A percentile compares a stretch with the other conserved stretches of the same genome.
phyloP scores from a whole-genome alignment of 1,140 invertebrate genomes.

The Ceratina australensis region DNA sequence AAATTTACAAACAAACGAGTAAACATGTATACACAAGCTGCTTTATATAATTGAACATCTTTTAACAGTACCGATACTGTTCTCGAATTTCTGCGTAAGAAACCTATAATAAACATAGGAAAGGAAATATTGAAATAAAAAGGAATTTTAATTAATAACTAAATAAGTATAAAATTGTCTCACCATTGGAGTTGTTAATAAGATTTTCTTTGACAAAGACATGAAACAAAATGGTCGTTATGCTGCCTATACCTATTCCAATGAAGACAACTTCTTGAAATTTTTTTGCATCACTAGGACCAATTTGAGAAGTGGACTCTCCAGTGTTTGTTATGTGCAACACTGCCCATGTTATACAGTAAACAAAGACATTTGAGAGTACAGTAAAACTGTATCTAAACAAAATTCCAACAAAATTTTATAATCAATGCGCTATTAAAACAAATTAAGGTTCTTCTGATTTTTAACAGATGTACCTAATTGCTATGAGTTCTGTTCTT shows the following conservation, averaged over 20 bases:
- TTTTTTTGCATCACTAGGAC: slow-evolving; percentile 84
- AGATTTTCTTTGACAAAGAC: slow-evolving; percentile 84
- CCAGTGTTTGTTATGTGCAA: slow-evolving; percentile 78
- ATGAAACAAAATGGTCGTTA: slow-evolving; percentile 90
- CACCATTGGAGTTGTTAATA: slow-evolving; percentile 70
- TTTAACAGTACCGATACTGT: slow-evolving; percentile 65
- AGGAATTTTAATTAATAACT: slow-evolving; percentile 53
- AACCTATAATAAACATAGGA: slow-evolving; percentile 54
- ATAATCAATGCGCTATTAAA: slow-evolving; percentile 4
- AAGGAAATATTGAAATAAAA: slow-evolving; percentile 48
- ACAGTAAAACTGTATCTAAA: slow-evolving; percentile 87
- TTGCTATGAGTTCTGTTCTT: slow-evolving; percentile 91
- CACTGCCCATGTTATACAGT: slow-evolving; percentile 83
- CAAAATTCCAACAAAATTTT: slow-evolving; percentile 35
- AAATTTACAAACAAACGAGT: slow-evolving; percentile 94
- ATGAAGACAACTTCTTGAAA: slow-evolving; percentile 90
- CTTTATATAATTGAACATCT: slow-evolving; percentile 83
- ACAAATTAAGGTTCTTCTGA: slow-evolving; percentile 9
- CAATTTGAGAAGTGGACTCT: slow-evolving; percentile 80
- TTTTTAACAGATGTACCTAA: slow-evolving; percentile 83
- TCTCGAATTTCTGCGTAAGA: slow-evolving; percentile 46
- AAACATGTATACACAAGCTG: slow-evolving; percentile 93
- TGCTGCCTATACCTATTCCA: slow-evolving; percentile 84
- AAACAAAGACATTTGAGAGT: slow-evolving; percentile 85
- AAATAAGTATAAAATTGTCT: slow-evolving; percentile 24